phyloP scores from a whole-genome alignment of 2,113 vertebrate genomes.

The Sinocyclocheilus maitianheensis region DNA sequence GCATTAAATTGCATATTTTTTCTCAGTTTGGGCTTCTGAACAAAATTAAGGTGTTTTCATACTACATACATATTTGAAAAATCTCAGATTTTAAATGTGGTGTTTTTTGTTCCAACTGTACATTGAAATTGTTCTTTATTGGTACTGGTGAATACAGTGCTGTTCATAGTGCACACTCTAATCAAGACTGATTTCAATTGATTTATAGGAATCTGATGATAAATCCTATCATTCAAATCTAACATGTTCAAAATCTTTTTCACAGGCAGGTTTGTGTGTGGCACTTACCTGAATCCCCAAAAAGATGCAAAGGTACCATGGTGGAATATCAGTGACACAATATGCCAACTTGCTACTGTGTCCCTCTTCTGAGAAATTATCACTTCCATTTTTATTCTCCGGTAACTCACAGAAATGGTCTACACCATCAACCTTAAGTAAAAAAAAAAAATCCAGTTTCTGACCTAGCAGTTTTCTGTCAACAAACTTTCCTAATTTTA shows the following conservation, averaged over 20 bases:
- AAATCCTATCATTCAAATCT: not conserved
- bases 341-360: conserved; percentile 76
- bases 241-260: not conserved
- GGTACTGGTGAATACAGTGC: too few relatives aligned
- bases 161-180: too few relatives aligned
- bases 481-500: not conserved
- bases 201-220: not conserved
- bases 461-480: too few relatives aligned
- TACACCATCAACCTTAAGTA: conserved; percentile 62
- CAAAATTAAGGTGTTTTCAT: too few relatives aligned
- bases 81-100: too few relatives aligned
- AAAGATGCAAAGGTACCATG: conserved; percentile 93
- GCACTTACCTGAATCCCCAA: conserved; percentile 86
- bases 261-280: not conserved
- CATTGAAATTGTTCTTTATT: too few relatives aligned
- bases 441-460: not conserved
- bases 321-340: conserved; percentile 82
- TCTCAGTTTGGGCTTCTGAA: too few relatives aligned
- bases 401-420: conserved; percentile 66
- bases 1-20: too few relatives aligned
- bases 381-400: conserved; percentile 33
- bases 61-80: too few relatives aligned
- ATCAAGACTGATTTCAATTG: too few relatives aligned
- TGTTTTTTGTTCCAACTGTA: too few relatives aligned
- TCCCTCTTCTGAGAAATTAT: conserved; percentile 35